Conservation (phyloP, 2,113 vertebrate species). For the Stegastes partitus region DNA sequence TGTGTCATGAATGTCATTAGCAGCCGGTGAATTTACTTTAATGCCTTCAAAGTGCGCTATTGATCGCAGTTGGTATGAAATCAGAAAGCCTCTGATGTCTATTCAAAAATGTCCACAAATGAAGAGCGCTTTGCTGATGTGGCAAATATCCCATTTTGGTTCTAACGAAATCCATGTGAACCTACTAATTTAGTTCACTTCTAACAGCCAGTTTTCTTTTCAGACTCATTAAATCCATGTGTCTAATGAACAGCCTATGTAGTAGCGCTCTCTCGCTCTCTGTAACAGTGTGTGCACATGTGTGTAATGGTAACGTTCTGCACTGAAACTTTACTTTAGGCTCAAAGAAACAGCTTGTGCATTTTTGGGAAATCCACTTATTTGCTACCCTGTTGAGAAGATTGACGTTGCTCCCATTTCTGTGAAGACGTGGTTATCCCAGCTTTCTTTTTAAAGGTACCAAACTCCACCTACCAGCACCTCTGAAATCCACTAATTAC, state of each 20-base stretch:
- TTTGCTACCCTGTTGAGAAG: slow-evolving; percentile 4
- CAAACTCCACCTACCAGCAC: neutral
- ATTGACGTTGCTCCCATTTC: neutral
- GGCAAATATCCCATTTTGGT: slow-evolving; percentile 82
- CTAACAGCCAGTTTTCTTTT: slow-evolving; percentile 87
- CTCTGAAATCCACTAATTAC: neutral
- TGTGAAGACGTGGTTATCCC: neutral
- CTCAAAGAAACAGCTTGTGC: slow-evolving; percentile 22
- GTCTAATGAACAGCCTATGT: slow-evolving; percentile 76
- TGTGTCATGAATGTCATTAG: slow-evolving; percentile 62
- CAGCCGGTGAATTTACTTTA: slow-evolving; percentile 52
- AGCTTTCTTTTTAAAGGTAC: no score
- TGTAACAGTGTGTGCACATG: slow-evolving; percentile 23
- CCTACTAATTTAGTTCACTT: slow-evolving; percentile 89
- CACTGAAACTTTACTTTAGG: neutral
- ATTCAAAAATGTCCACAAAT: slow-evolving; percentile 80
- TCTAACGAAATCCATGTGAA: slow-evolving; percentile 87
- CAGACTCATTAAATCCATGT: slow-evolving; percentile 91
- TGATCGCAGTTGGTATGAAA: slow-evolving; percentile 59
- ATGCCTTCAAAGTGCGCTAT: slow-evolving; percentile 36
- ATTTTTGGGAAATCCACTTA: slow-evolving; percentile 5
- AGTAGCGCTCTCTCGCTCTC: slow-evolving; percentile 24
- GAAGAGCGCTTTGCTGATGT: slow-evolving; percentile 85
- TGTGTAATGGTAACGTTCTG: slow-evolving; percentile 28
- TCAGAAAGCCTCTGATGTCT: slow-evolving; percentile 78